Evolutionary conservation across 2,113 vertebrate genomes (phyloP).

Genomic region (Alligator sinensis): DNA sequence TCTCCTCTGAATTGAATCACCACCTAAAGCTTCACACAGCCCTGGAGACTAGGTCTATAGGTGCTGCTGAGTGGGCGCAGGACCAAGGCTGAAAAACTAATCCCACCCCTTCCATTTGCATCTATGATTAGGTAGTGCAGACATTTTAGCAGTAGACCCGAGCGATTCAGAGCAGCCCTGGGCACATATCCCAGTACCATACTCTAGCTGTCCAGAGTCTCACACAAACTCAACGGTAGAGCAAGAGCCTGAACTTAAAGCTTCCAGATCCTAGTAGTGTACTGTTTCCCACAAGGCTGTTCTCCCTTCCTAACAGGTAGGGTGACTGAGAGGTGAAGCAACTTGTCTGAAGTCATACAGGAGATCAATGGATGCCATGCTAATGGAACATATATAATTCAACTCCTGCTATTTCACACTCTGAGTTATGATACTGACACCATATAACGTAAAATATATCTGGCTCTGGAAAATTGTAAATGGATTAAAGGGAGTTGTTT

Average conservation of each 20-base stretch:
- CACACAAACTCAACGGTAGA: not conserved
- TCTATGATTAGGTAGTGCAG: too few relatives aligned
- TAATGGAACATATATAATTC: not conserved
- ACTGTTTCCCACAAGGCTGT: not conserved
- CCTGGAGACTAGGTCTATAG: too few relatives aligned
- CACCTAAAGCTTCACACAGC: too few relatives aligned
- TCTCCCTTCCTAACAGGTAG: not conserved
- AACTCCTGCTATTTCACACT: not conserved
- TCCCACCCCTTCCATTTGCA: too few relatives aligned
- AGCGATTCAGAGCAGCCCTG: too few relatives aligned
- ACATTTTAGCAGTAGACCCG: too few relatives aligned
- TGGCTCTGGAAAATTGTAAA: constrained; percentile 47
- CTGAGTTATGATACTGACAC: not conserved
- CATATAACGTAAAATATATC: constrained; percentile 31
- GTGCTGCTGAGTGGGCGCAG: too few relatives aligned
- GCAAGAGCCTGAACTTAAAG: not conserved
- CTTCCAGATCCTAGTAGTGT: not conserved
- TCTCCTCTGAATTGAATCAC: too few relatives aligned
- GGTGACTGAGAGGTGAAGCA: not conserved
- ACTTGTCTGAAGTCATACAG: not conserved
- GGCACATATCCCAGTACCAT: too few relatives aligned
- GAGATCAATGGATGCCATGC: not conserved
- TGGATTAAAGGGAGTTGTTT: constrained; percentile 11
- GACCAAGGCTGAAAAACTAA: too few relatives aligned
- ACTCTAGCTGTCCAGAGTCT: not conserved